These are phyloP conservation scores for Epizoanthus rinbou DNA, from an alignment of 92 coral and sea anemone genomes.

Conservation along the genomic window DNA sequence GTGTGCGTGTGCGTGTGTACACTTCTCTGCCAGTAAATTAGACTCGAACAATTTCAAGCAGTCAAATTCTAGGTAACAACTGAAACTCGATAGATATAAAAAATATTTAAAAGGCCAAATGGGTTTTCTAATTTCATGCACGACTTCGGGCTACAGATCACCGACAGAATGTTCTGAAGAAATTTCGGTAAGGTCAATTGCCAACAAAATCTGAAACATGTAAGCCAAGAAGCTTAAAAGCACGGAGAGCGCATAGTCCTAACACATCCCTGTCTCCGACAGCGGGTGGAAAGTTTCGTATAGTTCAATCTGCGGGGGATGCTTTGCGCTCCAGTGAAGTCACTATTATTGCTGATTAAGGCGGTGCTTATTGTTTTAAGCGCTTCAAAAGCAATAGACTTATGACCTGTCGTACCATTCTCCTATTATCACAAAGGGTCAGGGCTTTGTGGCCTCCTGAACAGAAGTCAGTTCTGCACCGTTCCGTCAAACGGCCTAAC, in stretches of 20 bases:
- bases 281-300: background rate
- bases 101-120: no score
- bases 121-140: no score
- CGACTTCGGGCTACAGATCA: no score
- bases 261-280: background rate
- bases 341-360: background rate
- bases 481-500: background rate
- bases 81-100: no score
- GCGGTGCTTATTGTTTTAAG: background rate
- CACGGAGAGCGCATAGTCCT: background rate
- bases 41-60: no score
- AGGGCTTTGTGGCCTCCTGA: slow-evolving; percentile 1
- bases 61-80: no score
- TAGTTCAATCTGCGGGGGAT: background rate
- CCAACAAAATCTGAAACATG: no score
- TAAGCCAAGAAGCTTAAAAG: no score
- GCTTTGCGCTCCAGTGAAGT: background rate
- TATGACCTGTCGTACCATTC: background rate
- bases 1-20: no score
- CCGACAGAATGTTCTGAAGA: no score
- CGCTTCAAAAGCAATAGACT: background rate
- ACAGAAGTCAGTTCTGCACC: background rate
- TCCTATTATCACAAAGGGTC: background rate
- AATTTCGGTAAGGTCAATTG: no score
- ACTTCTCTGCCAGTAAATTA: no score